Evolutionary conservation across 2,797 vertebrate species (phyloP), one percentile per base, ranked within the genome.

Genomic region (Acridotheres tristis): DNA sequence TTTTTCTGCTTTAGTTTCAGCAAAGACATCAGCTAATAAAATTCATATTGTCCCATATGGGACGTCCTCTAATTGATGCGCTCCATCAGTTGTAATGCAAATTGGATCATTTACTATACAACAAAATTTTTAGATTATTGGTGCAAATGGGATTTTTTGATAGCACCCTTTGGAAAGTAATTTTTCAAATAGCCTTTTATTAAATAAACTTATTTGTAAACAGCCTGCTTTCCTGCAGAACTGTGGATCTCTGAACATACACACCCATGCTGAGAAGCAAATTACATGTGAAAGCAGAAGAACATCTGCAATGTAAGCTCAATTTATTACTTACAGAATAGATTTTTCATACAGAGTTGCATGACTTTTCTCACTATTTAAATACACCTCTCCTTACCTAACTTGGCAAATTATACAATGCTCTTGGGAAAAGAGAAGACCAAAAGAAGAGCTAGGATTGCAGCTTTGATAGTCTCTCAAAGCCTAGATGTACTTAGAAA

Each of bases 141-240:
- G 66, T 84, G 27, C n/a, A 90, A 93, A 79, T 83, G 47, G 62
- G 25, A 17, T 74, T 89, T 83, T 92, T 79, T 93, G 66, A 85
- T 86, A 91, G 47, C 34, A 83, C 43, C 67, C 76, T 85, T 67
- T 90, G 57, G 63, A 93, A 96, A 89, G 59, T 68, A 90, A 74
- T 91, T 95, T 91, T 96, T 94, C 92, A 89, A 78, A 91, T 57
- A 69, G 27, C 15, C 36, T 79, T 74, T 91, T 94, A 93, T 92
- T 94, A 93, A 93, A 95, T 89, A 93, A 92, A 86, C 66, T 62
- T 92, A 85, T 83, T 93, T 87, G 85, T 86, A 95, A 96, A 89
- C 87, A 90, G 23, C 4, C 50, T 66, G 22, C n/a, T 91, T 85
- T 59, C 57, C 51, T 68, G 54, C 10, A 82, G 78, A 96, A 90